A percentile compares a stretch with the other conserved stretches of the same genome.
Conservation (phyloP, 2,113 vertebrate species). For the Anolis sagrei region DNA sequence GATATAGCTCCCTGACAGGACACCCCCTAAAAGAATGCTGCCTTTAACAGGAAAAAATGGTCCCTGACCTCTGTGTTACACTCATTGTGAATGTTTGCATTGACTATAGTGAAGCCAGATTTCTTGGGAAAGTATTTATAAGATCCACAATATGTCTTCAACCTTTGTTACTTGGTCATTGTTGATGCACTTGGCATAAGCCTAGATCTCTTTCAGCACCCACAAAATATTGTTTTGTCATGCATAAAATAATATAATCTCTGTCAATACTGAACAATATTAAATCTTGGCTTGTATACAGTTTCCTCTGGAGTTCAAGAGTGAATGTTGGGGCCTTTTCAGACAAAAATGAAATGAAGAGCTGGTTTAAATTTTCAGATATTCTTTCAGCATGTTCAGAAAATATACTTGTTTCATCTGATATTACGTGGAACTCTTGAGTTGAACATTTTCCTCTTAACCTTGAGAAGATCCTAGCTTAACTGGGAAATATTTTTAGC, state of each 20-base stretch:
- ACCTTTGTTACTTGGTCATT: neutral
- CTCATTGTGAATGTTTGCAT: neutral
- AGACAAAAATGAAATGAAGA: neutral
- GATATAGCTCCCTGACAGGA: neutral
- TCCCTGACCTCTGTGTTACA: neutral
- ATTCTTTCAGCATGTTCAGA: neutral
- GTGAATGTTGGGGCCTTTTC: neutral
- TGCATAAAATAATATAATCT: neutral
- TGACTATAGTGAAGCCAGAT: neutral
- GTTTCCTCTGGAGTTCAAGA: neutral
- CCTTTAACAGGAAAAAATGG: too few species aligned
- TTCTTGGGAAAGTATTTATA: neutral
- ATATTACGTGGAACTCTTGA: neutral
- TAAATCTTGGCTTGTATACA: neutral
- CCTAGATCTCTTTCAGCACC: neutral
- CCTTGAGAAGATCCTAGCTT: conserved; percentile 38
- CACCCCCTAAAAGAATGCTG: neutral
- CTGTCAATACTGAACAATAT: neutral
- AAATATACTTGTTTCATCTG: neutral
- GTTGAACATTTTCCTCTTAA: neutral
- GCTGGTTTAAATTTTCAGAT: neutral
- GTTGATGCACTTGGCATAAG: neutral
- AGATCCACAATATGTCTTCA: neutral
- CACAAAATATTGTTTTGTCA: neutral
- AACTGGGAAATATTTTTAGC: neutral